A percentile compares a stretch with the other conserved stretches of the same genome.
Conservation (phyloP, 2,797 vertebrate species). For the Harpagifer antarcticus region DNA sequence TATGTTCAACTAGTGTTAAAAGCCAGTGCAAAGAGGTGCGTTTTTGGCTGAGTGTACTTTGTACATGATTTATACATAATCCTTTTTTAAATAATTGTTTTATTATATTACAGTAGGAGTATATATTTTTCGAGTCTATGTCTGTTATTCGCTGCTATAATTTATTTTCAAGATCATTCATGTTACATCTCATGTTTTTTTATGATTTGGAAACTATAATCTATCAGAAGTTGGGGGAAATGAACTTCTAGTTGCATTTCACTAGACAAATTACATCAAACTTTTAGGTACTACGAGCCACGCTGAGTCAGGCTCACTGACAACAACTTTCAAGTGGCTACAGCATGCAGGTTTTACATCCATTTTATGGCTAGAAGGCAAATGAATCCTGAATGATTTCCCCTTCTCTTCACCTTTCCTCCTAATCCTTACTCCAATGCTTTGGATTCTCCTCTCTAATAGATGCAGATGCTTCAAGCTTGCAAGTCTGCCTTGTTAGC, state of each 20-base stretch:
- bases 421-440: constrained; percentile 25
- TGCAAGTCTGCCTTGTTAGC: background rate
- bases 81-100: too few relatives aligned
- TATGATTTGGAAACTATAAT: background rate
- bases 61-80: too few relatives aligned
- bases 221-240: background rate
- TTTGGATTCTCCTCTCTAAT: constrained; percentile 23
- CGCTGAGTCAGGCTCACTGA: constrained; percentile 54
- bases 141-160: background rate
- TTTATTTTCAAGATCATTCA: background rate
- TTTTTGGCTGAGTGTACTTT: too few relatives aligned
- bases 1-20: too few relatives aligned
- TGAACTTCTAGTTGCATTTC: constrained; percentile 20
- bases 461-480: constrained; percentile 17
- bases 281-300: constrained; percentile 4
- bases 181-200: background rate
- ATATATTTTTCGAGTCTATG: background rate
- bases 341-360: constrained; percentile 60
- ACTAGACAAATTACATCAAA: constrained; percentile 34
- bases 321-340: constrained; percentile 59
- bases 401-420: constrained; percentile 38
- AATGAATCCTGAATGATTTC: constrained; percentile 57
- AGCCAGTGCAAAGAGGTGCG: too few relatives aligned
- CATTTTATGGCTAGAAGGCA: constrained; percentile 56
- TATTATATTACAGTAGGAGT: too few relatives aligned